These are phyloP conservation scores for Campodea augens DNA, from an alignment of 1,140 invertebrate genomes.

Conservation along the genomic window DNA sequence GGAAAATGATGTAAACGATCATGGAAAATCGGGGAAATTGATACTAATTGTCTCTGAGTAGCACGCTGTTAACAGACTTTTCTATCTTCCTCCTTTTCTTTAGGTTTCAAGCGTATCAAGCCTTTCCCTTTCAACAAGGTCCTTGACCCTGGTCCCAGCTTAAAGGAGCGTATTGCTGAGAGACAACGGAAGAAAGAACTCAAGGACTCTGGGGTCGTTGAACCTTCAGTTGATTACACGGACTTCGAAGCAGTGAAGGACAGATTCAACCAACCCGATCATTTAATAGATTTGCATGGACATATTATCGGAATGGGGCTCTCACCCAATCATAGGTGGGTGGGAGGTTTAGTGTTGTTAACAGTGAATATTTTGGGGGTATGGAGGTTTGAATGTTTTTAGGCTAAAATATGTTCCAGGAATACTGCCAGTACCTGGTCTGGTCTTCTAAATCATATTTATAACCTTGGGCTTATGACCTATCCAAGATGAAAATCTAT, in stretches of 20 bases:
- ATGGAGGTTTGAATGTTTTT: no score
- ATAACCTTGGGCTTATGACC: background rate
- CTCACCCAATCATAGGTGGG: constrained; percentile 68
- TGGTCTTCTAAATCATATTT: background rate
- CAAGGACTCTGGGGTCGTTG: constrained; percentile 20
- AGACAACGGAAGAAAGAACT: constrained; percentile 30
- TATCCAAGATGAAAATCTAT: background rate
- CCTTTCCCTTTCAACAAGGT: constrained; percentile 46
- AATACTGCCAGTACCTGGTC: no score
- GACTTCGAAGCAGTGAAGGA: constrained; percentile 47
- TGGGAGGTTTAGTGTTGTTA: no score
- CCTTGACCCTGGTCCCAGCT: constrained; percentile 42
- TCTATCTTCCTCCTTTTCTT: background rate
- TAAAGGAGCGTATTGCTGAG: constrained; percentile 42
- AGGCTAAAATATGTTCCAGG: no score
- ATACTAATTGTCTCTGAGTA: background rate
- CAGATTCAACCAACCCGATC: constrained; percentile 58
- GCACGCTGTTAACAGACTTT: background rate
- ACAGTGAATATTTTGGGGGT: no score
- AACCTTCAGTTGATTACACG: constrained; percentile 39
- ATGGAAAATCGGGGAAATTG: constrained; percentile 28
- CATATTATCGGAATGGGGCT: constrained; percentile 79
- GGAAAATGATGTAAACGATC: constrained; percentile 29
- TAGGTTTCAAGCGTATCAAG: constrained; percentile 61
- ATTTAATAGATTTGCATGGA: constrained; percentile 67